Evolutionary conservation across 2,888 invertebrate genomes (phyloP), one percentile per base, ranked within the genome.

Genomic region (Andrena marginata): DNA sequence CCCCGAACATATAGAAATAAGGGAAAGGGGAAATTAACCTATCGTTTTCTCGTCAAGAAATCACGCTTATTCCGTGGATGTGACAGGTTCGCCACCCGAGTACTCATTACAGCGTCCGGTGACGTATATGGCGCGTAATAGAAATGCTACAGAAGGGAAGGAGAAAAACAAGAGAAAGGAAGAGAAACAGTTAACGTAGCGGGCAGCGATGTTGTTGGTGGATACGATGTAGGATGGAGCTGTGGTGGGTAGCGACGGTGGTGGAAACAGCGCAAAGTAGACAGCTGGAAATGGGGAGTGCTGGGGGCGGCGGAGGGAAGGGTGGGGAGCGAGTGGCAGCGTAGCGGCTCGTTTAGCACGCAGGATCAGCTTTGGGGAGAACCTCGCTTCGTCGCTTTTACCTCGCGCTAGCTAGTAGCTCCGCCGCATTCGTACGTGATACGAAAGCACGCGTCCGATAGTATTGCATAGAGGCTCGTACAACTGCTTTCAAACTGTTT

Each of bases 291-390:
- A 67, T 23, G 67, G 60, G 59, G 56, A 51, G 33, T 20, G 5
- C 49, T 67, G 59, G 4, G 29, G 23, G 59, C 7, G 31, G 31
- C 29, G 56, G 60, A 59, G 68, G 48, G 31, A 33, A 67, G 42
- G 49, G 75, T 49, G 75, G 75, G 68, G 42, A 10, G 48, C 59
- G 63, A 81, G 74, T 71, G 82, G 79, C 51, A 69, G 87, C 84
- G 88, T 89, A 87, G 91, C 89, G 89, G 89, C 89, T 85, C 89
- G 91, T 91, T 92, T 90, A 92, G 89, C 92, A 92, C 93, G 92
- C 92, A 92, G 93, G 92, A 92, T 92, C 92, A 85, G 89, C 85
- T 76, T 80, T 76, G 85, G 85, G 87, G 88, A 87, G 89, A 88
- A 75, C 83, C 85, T 85, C 86, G 90, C 76, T 82, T 62, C 83